Base-by-base conservation (phyloP, 2,797 vertebrate genomes). In the Galaxias olidus region DNA sequence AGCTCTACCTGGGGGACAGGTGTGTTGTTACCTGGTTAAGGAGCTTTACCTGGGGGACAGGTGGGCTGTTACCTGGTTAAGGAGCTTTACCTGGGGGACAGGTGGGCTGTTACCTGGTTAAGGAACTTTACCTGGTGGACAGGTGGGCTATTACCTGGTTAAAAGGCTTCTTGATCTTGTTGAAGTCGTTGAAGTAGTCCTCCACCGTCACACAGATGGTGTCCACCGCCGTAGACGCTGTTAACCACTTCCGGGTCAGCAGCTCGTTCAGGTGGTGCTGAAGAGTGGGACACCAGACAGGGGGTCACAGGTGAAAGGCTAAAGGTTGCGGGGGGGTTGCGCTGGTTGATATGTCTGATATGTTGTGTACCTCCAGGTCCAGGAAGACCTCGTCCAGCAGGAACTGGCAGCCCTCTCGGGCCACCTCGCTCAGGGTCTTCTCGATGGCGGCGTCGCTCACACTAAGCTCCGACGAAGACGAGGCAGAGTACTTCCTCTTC, bases 141-240 rank as follows among this genome's bases (percentile, higher is more conserved):
- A 51, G 0, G 30, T n/a, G 6, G 7, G 3, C 8, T 1, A 71
- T 45, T 84, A 98, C 97, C 96, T 95, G 93, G 81, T 94, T 97
- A 74, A 94, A 98, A 0, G 96, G 96, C 61, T 93, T 96, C 86
- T 98, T 99, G 80, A 99, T 97, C 82, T 90, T 97, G 84, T 96
- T 92, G 79, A 99, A 99, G 86, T 99, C 97, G 43, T 95, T 97
- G 85, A 99, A 99, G 85, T 99, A 99, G 84, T 98, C 97, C 77
- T 98, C 97, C 71, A 99, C 94, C 0, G 97, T 98, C 82, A 98
- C 96, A 78, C 97, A 98, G 86, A 99, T 98, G 50, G 94, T 98
- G 78, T 98, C 97, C 44, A 98, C 96, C 0, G 97, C 96, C 14
- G 96, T 96, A 20, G 93, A 95, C 0, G 95, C 97, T 0, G 58